These are phyloP conservation scores for Aurelia sp. DNA, from an alignment of 30 jellyfish, hydroid and myxozoan genomes.

Conservation along the genomic window DNA sequence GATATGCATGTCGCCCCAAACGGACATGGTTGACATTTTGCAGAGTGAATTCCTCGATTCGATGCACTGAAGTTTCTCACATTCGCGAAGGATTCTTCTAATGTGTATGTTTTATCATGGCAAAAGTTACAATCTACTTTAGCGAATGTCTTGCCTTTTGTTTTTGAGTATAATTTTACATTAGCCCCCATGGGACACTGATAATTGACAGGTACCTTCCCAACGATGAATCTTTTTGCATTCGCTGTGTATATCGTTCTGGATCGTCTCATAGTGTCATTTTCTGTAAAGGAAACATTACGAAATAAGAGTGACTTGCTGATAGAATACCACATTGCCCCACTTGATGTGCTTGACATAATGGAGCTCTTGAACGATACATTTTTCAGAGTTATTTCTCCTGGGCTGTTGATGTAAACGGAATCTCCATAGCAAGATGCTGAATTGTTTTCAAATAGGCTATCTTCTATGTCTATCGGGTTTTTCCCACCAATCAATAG, in stretches of 20 bases:
- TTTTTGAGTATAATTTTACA: too few species aligned
- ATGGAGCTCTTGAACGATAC: background rate
- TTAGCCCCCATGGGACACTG: background rate
- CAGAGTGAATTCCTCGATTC: background rate
- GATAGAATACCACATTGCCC: background rate
- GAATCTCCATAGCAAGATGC: background rate
- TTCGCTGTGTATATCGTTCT: background rate
- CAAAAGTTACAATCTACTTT: background rate
- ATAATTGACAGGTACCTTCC: too few species aligned
- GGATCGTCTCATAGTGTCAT: background rate
- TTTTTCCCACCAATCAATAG: too few species aligned
- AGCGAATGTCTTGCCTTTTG: background rate
- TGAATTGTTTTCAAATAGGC: background rate
- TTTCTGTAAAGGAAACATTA: background rate
- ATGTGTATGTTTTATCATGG: background rate
- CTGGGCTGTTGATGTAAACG: background rate
- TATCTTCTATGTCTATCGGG: background rate
- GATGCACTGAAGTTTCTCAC: background rate
- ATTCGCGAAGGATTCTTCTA: background rate
- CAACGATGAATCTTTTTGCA: background rate
- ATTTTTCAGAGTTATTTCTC: background rate
- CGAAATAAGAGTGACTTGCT: background rate
- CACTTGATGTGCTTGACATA: background rate
- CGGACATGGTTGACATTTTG: slow-evolving; percentile 17
- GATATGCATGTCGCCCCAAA: slow-evolving; percentile 21